Percentiles rank a stretch among this genome's conserved stretches.
Evolutionary conservation across 1,140 invertebrate genomes (phyloP).

Genomic region (Sminthurides bifidus): DNA sequence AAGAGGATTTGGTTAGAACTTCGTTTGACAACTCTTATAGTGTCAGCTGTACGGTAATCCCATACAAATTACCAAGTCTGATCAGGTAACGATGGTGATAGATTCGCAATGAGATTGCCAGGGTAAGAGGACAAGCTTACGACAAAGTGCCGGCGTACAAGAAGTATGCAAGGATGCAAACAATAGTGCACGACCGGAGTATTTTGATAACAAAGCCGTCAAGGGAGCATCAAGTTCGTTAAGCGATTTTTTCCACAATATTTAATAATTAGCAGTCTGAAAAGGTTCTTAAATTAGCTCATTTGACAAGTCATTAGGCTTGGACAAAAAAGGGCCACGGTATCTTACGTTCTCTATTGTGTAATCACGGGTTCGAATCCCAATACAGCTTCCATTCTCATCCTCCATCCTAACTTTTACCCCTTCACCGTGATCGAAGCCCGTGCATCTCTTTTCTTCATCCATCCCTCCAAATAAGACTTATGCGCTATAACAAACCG

Average conservation of each 20-base stretch:
- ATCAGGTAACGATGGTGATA: no score
- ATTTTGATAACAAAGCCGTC: slow-evolving; percentile 27
- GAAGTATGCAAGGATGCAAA: neutral
- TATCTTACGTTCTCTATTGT: slow-evolving; percentile 5
- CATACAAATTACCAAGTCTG: no score
- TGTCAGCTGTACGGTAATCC: no score
- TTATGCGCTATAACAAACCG: no score
- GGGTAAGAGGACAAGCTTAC: no score
- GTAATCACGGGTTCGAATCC: neutral
- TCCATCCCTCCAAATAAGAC: no score
- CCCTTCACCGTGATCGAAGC: neutral
- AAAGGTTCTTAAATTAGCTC: slow-evolving; percentile 32
- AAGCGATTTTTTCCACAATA: slow-evolving; percentile 33
- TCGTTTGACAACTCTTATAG: no score
- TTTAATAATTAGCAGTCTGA: slow-evolving; percentile 31
- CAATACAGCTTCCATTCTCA: slow-evolving; percentile 6
- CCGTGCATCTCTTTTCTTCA: no score
- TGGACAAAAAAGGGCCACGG: slow-evolving; percentile 24
- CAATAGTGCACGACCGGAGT: neutral
- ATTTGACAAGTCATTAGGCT: slow-evolving; percentile 32
- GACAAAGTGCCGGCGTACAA: no score
- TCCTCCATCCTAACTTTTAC: neutral
- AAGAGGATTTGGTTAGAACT: no score
- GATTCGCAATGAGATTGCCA: no score
- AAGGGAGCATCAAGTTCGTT: slow-evolving; percentile 31